Evolutionary conservation across 2,888 invertebrate species (phyloP), one percentile per base, ranked within the genome.

Genomic region (Fragum fragum): DNA sequence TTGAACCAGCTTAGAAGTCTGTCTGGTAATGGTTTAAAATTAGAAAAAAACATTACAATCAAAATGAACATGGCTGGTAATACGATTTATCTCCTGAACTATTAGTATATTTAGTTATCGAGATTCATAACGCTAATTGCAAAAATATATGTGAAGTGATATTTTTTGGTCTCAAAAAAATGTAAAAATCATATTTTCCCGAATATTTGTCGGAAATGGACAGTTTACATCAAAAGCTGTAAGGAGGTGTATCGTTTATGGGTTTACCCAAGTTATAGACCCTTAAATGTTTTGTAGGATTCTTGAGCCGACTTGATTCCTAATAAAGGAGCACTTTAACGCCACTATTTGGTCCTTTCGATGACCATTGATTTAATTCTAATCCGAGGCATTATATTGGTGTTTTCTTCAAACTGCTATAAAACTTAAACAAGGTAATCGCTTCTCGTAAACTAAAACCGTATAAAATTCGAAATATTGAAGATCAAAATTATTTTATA

Each of bases 261-360:
- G 47, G 47, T 47, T 47, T 47, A 32, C 1, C 29, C 39, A n/a
- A 47, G 21, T 32, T 66, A 26, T 16, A 66, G 42, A 23, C n/a
- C 66, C 66, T 66, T 66, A 5, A 66, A 42, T 39, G n/a, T 42
- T 39, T 7, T 66, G 66, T 66, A 66, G 42, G 66, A 39, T n/a
- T 66, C 66, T 66, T 66, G 66, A 66, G n/a, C 66, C 23, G 66
- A 23, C 66, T 66, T 66, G 66, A 66, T 66, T 66, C 36, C 36
- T 66, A 18, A 1, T 63, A 63, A 66, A 66, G 66, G 7, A 66
- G 42, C 66, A 66, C 66, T 66, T 66, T 42, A 16, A 23, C 23
- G 26, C 39, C 42, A 23, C 9, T 66, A 32, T 26, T 26, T n/a
- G 26, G 42, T 7, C 32, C 16, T 57, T 6, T 42, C 21, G 42